Conservation (phyloP, 2,888 invertebrate genomes). For the Lasioglossum morio region DNA sequence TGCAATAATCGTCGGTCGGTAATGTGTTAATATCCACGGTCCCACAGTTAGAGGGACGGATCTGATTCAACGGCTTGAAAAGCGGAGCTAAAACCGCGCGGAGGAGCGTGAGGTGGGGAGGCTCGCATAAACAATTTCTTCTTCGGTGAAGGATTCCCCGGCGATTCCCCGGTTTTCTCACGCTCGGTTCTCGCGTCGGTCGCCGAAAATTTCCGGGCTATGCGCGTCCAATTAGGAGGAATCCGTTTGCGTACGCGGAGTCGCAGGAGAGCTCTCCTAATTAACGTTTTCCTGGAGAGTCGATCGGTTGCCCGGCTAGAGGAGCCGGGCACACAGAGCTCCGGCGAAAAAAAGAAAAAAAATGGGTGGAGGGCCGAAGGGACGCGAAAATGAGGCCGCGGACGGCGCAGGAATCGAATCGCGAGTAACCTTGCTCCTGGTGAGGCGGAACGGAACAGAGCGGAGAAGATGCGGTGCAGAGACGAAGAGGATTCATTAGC, state of each 20-base stretch:
- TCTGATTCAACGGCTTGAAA: background rate
- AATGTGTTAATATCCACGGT: no score
- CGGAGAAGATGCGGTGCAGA: background rate
- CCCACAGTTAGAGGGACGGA: no score
- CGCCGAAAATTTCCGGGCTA: constrained; percentile 45
- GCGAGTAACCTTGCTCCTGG: background rate
- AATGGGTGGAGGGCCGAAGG: background rate
- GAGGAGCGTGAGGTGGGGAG: no score
- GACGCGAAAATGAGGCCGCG: constrained; percentile 15
- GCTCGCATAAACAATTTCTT: constrained; percentile 36
- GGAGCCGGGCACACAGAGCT: background rate
- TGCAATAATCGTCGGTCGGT: no score
- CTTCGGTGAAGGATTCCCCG: background rate
- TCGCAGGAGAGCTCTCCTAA: constrained; percentile 75
- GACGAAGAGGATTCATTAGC: constrained; percentile 80
- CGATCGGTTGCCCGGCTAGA: constrained; percentile 14
- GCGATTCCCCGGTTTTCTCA: constrained; percentile 48
- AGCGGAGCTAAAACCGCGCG: background rate
- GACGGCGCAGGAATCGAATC: background rate
- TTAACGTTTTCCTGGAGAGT: constrained; percentile 82
- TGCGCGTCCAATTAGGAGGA: constrained; percentile 76
- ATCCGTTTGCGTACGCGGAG: constrained; percentile 58
- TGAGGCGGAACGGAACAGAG: background rate
- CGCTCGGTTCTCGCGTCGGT: constrained; percentile 41
- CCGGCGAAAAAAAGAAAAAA: constrained; percentile 7